Conservation (phyloP, 2,888 invertebrate genomes). For the Prionchulus punctatus region DNA sequence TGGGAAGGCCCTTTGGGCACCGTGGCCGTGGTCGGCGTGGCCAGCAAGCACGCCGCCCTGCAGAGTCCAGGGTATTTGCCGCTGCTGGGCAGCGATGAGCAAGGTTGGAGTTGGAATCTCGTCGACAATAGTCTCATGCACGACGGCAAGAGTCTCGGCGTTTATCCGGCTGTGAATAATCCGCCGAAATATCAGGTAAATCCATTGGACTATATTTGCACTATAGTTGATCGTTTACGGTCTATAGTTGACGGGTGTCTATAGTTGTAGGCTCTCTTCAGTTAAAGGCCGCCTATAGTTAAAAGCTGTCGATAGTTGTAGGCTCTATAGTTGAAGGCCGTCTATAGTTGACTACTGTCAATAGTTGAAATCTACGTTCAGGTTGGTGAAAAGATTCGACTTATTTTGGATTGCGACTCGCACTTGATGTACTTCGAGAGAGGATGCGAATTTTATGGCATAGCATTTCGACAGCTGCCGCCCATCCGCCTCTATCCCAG, state of each 20-base stretch:
- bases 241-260: too few species aligned
- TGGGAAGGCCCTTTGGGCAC: conserved; percentile 89
- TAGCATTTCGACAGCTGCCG: conserved; percentile 86
- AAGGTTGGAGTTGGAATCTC: conserved; percentile 99
- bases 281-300: too few species aligned
- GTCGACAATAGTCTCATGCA: conserved; percentile 91
- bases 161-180: conserved; percentile 81
- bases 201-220: not conserved
- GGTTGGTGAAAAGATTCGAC: conserved; percentile 90
- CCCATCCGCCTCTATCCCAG: conserved; percentile 82
- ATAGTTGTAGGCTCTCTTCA: too few species aligned
- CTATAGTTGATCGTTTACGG: too few species aligned
- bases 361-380: too few species aligned
- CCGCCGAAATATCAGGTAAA: conserved; percentile 67
- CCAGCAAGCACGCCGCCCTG: conserved; percentile 70
- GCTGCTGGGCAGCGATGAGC: conserved; percentile 78
- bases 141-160: conserved; percentile 83
- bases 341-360: too few species aligned
- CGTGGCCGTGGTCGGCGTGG: conserved; percentile 87
- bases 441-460: conserved; percentile 92
- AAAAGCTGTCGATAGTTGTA: too few species aligned
- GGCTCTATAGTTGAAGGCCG: too few species aligned
- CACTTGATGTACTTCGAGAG: conserved; percentile 91
- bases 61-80: conserved; percentile 91
- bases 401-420: conserved; percentile 92